Base-by-base conservation (phyloP, 1,140 invertebrate genomes). In the Diabrotica virgifera region DNA sequence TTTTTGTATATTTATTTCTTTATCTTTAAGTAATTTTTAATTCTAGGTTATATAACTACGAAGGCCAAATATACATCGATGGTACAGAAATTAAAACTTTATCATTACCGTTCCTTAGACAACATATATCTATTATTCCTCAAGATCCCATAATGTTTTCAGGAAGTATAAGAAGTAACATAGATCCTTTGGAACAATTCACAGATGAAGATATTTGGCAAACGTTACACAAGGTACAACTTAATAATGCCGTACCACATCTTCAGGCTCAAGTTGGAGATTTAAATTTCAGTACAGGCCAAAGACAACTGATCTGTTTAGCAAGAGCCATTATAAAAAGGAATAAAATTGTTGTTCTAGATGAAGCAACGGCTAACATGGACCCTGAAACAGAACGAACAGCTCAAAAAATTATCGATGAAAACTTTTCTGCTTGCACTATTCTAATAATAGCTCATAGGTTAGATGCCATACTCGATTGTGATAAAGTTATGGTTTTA, bases 81-180 rank as follows among this genome's bases (percentile, higher is more conserved):
- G 81, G 78, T 8, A 74, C 89, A 2, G 81, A 88, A 55, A 85
- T 85, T 0, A 79, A 78, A 6, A 79, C 81, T 12, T 77, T 94
- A 51, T 86, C 87, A 0, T 78, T 94, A 5, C 84, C 90, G 67
- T 86, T 89, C 70, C 76, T 95, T 2, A 81, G 93, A 11, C 84
- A 84, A 12, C 85, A 87, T 65, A 86, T 95, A 36, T 90, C 91
- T 24, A 92, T 93, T 36, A 93, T 94, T 64, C 92, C 92, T 5
- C 92, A 96, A 79, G 92, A 91, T 70, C 93, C 94, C 0, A 87
- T 96, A 12, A 77, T 96, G 0, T 96, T 96, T 69, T 79, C 79
- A 10, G 85, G 85, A 52, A 81, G 80, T 8, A 66, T 87, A 7
- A 70, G 85, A 13, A 54, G 35, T 13, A 70, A 71, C 59, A 37